A percentile compares a stretch with the other conserved stretches of the same genome.
Conservation (phyloP, 1,140 invertebrate species). For the Drosophila fuyamai region DNA sequence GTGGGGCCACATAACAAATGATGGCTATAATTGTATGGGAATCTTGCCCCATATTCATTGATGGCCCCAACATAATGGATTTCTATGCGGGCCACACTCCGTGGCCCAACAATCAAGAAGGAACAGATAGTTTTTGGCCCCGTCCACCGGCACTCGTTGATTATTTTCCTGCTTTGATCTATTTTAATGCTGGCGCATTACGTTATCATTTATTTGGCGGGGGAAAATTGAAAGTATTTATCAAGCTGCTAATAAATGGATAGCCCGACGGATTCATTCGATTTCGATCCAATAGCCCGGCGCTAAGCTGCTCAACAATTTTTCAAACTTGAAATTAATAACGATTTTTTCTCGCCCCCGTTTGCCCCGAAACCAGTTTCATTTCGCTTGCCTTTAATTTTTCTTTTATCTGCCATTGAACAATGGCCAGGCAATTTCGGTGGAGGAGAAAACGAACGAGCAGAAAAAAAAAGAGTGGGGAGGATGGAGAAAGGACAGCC, state of each 20-base stretch:
- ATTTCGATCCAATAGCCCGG: constrained; percentile 29
- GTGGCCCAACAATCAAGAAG: constrained; percentile 22
- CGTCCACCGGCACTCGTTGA: constrained; percentile 14
- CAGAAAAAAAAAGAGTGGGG: neutral
- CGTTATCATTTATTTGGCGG: constrained; percentile 78
- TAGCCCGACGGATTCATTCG: constrained; percentile 60
- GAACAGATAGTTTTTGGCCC: constrained; percentile 26
- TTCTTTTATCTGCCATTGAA: constrained; percentile 83
- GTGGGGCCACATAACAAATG: constrained; percentile 39
- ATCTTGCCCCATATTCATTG: constrained; percentile 34
- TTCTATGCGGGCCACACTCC: constrained; percentile 32
- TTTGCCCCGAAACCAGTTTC: constrained; percentile 42
- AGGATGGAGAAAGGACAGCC: constrained; percentile 15
- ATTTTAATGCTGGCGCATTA: constrained; percentile 75
- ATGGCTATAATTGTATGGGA: constrained; percentile 48
- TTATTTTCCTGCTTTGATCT: constrained; percentile 65
- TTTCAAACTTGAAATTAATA: constrained; percentile 82
- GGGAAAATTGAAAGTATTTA: constrained; percentile 83
- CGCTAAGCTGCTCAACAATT: constrained; percentile 76
- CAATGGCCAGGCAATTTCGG: constrained; percentile 75
- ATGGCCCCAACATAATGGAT: constrained; percentile 37
- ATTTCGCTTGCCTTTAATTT: constrained; percentile 81
- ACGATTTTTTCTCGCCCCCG: constrained; percentile 56
- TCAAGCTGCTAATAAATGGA: constrained; percentile 81
- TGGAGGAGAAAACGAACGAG: constrained; percentile 21